Conservation (phyloP, 2,797 vertebrate genomes). For the Peromyscus nudipes region DNA sequence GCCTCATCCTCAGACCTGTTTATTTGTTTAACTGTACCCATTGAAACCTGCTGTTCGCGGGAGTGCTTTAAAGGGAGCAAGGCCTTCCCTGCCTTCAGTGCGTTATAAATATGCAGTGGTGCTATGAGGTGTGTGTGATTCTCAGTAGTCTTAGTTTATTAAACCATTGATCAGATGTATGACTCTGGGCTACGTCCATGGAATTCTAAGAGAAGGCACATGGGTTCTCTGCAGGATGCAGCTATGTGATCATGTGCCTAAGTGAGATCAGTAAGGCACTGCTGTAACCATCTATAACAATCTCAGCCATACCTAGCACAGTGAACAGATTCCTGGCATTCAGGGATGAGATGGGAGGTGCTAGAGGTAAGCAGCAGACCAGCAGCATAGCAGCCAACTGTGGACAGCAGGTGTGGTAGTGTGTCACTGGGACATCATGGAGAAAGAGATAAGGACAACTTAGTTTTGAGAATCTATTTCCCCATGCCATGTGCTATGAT, state of each 20-base stretch:
- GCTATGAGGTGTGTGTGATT: background rate
- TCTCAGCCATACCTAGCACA: background rate
- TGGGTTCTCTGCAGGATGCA: background rate
- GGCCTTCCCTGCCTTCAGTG: background rate
- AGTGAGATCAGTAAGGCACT: background rate
- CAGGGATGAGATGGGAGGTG: background rate
- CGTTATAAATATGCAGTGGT: background rate
- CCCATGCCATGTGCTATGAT: background rate
- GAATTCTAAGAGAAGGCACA: background rate
- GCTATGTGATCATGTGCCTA: no score
- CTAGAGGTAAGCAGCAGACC: background rate
- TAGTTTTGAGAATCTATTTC: background rate
- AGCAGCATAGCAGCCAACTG: background rate
- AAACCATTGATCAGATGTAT: background rate
- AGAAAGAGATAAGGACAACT: background rate
- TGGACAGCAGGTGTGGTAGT: background rate
- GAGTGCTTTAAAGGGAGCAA: background rate
- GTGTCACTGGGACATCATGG: background rate
- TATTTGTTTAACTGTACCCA: background rate
- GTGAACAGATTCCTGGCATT: background rate
- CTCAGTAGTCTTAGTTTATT: background rate
- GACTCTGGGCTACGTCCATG: background rate
- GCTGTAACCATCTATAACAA: background rate
- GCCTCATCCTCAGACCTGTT: background rate
- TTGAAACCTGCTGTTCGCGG: background rate